Percentiles rank a stretch among this genome's conserved stretches.
Conservation (phyloP, 2,113 vertebrate species). For the Tachysurus vachellii region DNA sequence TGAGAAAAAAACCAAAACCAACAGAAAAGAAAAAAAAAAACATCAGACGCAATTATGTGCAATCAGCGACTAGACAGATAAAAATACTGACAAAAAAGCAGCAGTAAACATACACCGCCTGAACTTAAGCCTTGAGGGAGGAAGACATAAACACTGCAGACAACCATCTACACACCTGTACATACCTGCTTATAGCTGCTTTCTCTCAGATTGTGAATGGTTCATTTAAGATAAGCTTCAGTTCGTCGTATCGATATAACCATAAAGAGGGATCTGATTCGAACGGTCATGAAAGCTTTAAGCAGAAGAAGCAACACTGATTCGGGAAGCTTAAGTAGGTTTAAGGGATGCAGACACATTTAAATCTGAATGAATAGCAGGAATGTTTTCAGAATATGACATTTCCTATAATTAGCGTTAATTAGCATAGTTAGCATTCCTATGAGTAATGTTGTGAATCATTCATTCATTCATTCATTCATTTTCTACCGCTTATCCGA, state of each 20-base stretch:
- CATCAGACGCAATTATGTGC: slow-evolving; percentile 66
- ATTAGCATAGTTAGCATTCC: too few relatives aligned
- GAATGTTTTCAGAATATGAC: not conserved
- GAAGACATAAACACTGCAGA: slow-evolving; percentile 5
- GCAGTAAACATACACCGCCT: slow-evolving; percentile 58
- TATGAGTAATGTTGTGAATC: too few relatives aligned
- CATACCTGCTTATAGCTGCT: not conserved
- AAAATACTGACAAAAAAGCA: slow-evolving; percentile 60
- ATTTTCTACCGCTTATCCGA: too few relatives aligned
- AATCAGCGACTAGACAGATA: slow-evolving; percentile 65
- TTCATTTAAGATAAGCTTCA: not conserved
- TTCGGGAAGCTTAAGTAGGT: not conserved
- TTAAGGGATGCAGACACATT: not conserved
- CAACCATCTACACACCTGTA: not conserved
- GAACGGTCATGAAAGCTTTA: not conserved
- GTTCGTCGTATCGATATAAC: not conserved
- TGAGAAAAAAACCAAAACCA: slow-evolving; percentile 37
- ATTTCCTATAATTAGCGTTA: not conserved
- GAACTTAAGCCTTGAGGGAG: slow-evolving; percentile 58
- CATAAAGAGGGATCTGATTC: not conserved
- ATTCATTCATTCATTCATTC: too few relatives aligned
- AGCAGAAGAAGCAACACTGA: not conserved
- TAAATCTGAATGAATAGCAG: not conserved
- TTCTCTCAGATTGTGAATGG: not conserved
- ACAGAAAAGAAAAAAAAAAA: slow-evolving; percentile 22